Evolutionary conservation across 2,113 vertebrate genomes (phyloP).

Genomic region (Mesembrinibis cayennensis): DNA sequence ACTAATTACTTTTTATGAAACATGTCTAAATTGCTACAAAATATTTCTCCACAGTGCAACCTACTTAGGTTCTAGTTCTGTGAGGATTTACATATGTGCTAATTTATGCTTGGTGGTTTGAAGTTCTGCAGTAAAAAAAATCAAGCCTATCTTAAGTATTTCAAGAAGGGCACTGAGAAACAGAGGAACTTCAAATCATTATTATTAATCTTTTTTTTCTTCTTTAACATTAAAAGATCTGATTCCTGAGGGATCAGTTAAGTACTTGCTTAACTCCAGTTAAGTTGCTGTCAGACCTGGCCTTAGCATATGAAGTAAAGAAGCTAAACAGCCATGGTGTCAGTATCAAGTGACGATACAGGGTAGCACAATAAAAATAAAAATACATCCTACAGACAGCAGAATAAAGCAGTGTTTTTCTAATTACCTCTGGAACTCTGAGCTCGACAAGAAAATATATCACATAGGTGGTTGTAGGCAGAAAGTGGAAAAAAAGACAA

Average conservation of each 20-base stretch:
- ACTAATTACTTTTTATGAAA: constrained; percentile 10
- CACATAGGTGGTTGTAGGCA: background rate
- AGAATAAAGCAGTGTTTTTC: background rate
- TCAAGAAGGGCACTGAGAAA: background rate
- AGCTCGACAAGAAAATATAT: background rate
- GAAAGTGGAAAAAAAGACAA: background rate
- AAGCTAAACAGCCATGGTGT: background rate
- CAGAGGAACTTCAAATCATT: background rate
- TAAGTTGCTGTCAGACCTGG: background rate
- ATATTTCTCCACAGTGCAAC: background rate
- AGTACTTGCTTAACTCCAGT: background rate
- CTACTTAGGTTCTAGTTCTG: background rate
- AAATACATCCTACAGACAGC: background rate
- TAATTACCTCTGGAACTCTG: background rate
- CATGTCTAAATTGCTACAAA: background rate
- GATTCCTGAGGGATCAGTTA: background rate
- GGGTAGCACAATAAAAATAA: background rate
- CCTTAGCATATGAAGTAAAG: background rate
- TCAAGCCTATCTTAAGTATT: background rate
- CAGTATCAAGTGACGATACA: background rate
- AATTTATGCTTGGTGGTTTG: background rate
- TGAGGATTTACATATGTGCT: background rate
- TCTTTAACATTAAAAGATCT: background rate
- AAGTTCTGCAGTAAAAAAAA: background rate
- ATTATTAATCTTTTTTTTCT: background rate